Base-by-base conservation (phyloP, 2,888 invertebrate genomes). In the Apotomis capreana region DNA sequence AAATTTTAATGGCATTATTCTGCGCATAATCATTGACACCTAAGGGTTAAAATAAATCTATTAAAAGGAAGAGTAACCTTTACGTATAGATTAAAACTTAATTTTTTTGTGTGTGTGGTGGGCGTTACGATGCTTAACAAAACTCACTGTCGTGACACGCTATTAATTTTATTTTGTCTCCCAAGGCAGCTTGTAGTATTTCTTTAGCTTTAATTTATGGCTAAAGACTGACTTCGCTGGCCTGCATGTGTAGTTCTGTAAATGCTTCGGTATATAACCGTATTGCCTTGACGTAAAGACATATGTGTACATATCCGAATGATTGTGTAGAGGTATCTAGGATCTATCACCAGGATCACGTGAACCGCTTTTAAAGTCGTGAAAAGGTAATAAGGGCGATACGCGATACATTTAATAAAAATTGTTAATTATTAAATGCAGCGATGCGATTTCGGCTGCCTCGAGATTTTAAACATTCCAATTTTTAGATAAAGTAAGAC, bases 381-480 rank as follows among this genome's bases (percentile, higher is more conserved):
- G 63, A 15, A 5, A 37, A 13, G 4, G 44, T 6, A 54, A 60
- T 52, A 37, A 40, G 52, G 46, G 63, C 55, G 46, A n/a, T 57
- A 26, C 10, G 12, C 46, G 36, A 9, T 51, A 26, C 13, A 10
- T 9, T 57, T 59, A 58, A 52, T 59, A 52, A 54, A 36, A 64
- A 64, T 61, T 36, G 9, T 49, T 49, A 49, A 12, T 49, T 8
- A 9, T 9, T 9, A 0, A 36, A 51, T 26, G 40, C n/a, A 40
- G 37, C 13, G 51, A 54, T 61, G 60, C 15, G 26, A 60, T 65
- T 36, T 49, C 54, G 46, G 55, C 68, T 64, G 67, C 58, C 52
- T 69, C 15, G 52, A 65, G 72, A 74, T 76, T 72, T 55, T 80
- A 69, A 81, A 84, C 83, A 84, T 84, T 84, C 83, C 83, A 84